phyloP scores from a whole-genome alignment of 2,888 invertebrate species.

The Drosophila neonasuta region DNA sequence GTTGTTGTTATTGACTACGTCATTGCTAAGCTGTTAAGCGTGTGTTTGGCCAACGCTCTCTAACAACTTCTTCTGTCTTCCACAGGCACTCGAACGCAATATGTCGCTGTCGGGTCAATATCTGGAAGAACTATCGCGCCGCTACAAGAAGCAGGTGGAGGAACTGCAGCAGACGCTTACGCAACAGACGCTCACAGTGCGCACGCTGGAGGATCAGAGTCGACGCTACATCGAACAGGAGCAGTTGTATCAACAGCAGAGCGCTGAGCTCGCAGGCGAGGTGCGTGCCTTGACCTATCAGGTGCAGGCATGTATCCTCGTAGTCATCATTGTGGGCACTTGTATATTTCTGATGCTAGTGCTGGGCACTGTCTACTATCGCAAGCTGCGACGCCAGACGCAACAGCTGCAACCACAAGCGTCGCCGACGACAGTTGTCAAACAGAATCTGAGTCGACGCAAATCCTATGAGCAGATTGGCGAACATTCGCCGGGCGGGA shows the following conservation, averaged over 20 bases:
- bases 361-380: conserved; percentile 78
- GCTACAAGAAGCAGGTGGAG: conserved; percentile 98
- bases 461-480: conserved; percentile 86
- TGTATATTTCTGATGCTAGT: conserved; percentile 79
- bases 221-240: conserved; percentile 89
- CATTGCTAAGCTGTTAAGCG: conserved; percentile 16
- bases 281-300: conserved; percentile 85
- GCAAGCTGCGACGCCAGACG: conserved; percentile 75
- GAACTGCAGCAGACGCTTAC: conserved; percentile 94
- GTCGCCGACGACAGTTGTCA: conserved; percentile 6
- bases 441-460: conserved; percentile 82
- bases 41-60: conserved; percentile 12
- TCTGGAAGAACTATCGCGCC: conserved; percentile 95
- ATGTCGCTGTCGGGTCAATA: conserved; percentile 98
- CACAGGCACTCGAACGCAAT: conserved; percentile 95
- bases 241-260: conserved; percentile 90
- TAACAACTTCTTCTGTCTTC: conserved; percentile 56
- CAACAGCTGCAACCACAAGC: conserved; percentile 58
- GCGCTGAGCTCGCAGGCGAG: conserved; percentile 86
- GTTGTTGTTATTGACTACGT: conserved; percentile 34
- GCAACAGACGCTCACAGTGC: conserved; percentile 90
- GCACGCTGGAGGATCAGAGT: conserved; percentile 88
- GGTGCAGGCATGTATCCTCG: conserved; percentile 83
- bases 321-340: conserved; percentile 79
- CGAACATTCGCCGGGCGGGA: conserved; percentile 72